phyloP scores from a whole-genome alignment of 2,888 invertebrate species.

The Argyresthia albistria region DNA sequence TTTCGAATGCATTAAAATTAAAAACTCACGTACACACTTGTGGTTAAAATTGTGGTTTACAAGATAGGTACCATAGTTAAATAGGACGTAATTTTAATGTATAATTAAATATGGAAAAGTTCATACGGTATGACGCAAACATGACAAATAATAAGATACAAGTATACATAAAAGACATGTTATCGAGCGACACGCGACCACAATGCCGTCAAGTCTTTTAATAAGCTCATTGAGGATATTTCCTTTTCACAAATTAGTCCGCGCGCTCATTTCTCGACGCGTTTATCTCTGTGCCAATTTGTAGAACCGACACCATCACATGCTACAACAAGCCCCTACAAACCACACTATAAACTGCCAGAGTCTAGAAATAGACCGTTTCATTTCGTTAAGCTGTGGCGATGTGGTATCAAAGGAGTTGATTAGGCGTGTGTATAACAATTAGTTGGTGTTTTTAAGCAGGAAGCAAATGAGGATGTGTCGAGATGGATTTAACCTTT shows the following conservation, averaged over 20 bases:
- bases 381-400: neutral
- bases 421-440: constrained; percentile 10
- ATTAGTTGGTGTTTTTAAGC: constrained; percentile 52
- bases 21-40: too few relatives aligned
- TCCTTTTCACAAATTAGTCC: constrained; percentile 61
- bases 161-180: too few relatives aligned
- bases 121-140: too few relatives aligned
- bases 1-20: too few relatives aligned
- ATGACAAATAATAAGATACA: too few relatives aligned
- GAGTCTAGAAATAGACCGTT: neutral
- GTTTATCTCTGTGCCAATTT: constrained; percentile 28
- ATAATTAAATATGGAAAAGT: too few relatives aligned
- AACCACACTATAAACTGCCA: neutral
- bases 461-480: constrained; percentile 55
- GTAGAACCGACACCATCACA: neutral
- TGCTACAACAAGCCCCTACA: neutral
- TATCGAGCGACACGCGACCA: too few relatives aligned
- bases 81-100: too few relatives aligned
- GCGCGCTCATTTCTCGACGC: constrained; percentile 43
- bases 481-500: constrained; percentile 70
- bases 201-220: constrained; percentile 20
- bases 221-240: constrained; percentile 63
- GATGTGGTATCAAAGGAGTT: neutral
- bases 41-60: too few relatives aligned
- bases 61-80: too few relatives aligned